Conservation (phyloP, 1,140 invertebrate species). For the Meloidogyne floridensis region DNA sequence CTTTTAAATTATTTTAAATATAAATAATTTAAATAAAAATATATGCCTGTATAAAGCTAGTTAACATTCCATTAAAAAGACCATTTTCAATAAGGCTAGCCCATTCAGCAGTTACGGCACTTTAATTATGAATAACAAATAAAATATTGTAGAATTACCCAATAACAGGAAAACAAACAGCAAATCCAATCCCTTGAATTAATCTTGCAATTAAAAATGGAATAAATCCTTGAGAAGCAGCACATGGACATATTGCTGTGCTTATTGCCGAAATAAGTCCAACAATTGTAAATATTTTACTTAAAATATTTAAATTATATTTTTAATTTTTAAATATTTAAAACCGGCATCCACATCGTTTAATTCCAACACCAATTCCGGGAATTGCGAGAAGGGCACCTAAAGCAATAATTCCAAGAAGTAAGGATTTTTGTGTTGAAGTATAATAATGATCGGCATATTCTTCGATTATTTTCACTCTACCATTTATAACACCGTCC, state of each 20-base stretch:
- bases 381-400: slow-evolving; percentile 47
- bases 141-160: not conserved
- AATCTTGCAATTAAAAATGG: slow-evolving; percentile 46
- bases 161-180: slow-evolving; percentile 50
- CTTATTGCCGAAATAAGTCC: slow-evolving; percentile 51
- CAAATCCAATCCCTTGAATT: slow-evolving; percentile 46
- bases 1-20: slow-evolving; percentile 14
- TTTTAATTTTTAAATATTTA: not conserved
- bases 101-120: slow-evolving; percentile 41
- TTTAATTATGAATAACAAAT: not conserved
- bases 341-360: slow-evolving; percentile 40
- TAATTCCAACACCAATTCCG: slow-evolving; percentile 28
- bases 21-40: not conserved
- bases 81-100: slow-evolving; percentile 49
- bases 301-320: slow-evolving; percentile 20
- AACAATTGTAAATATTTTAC: slow-evolving; percentile 50
- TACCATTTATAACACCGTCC: slow-evolving; percentile 51
- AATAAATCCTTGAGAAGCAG: slow-evolving; percentile 38
- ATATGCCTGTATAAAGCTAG: slow-evolving; percentile 45
- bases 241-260: slow-evolving; percentile 42
- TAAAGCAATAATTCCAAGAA: slow-evolving; percentile 48
- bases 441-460: slow-evolving; percentile 46
- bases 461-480: slow-evolving; percentile 45
- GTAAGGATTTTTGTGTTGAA: slow-evolving; percentile 42
- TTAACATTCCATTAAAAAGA: slow-evolving; percentile 47